These are phyloP conservation scores for Indicator maculatus DNA, from an alignment of 2,113 vertebrate genomes.

Conservation along the genomic window DNA sequence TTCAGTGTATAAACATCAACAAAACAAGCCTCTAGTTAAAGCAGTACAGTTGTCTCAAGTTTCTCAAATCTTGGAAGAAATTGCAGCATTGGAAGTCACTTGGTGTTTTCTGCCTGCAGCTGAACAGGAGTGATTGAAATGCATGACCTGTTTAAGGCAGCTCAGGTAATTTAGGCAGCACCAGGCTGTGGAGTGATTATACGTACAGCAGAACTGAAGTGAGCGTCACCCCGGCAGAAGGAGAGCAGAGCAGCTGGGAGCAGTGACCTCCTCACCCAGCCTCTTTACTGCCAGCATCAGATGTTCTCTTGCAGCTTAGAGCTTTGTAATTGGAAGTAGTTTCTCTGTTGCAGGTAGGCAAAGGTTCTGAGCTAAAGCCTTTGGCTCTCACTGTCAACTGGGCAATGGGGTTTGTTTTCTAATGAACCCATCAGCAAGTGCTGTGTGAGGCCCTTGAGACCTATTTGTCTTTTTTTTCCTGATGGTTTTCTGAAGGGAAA, in stretches of 20 bases:
- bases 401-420: not conserved
- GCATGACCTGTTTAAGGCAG: fast-evolving
- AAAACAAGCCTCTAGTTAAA: not conserved
- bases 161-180: conserved; percentile 19
- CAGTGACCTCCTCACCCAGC: not conserved
- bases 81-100: not conserved
- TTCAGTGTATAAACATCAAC: not conserved
- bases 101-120: not conserved
- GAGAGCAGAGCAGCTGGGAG: not conserved
- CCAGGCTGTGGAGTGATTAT: not conserved
- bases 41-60: not conserved
- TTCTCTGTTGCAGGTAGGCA: not conserved
- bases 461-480: not conserved
- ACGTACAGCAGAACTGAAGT: fast-evolving
- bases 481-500: not conserved
- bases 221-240: not conserved
- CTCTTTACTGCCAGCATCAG: fast-evolving
- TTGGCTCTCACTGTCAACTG: not conserved
- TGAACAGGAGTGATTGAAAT: not conserved
- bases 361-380: not conserved
- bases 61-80: not conserved
- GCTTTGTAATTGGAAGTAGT: not conserved
- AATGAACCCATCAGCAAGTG: not conserved
- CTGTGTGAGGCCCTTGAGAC: not conserved
- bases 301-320: not conserved